phyloP scores from a whole-genome alignment of 92 coral and sea anemone genomes.

The Umimayanthus chanpuru region DNA sequence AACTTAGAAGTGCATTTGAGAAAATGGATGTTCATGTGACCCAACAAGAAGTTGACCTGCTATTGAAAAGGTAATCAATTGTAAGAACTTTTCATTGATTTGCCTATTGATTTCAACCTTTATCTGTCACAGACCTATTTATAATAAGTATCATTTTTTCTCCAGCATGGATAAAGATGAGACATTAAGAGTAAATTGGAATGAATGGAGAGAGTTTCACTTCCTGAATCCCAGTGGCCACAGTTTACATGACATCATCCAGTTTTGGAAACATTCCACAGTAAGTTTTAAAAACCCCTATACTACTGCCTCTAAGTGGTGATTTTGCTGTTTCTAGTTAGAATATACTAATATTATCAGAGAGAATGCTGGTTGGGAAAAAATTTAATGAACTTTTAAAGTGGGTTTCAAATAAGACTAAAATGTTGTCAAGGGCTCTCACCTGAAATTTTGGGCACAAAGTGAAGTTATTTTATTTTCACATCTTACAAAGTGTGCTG shows the following conservation, averaged over 20 bases:
- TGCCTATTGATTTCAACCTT: too few species aligned
- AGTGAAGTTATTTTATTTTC: too few species aligned
- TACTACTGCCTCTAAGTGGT: not conserved
- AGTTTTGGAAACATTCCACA: constrained; percentile 93
- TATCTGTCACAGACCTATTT: not conserved
- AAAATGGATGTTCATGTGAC: constrained; percentile 45
- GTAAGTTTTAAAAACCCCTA: constrained; percentile 59
- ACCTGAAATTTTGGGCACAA: too few species aligned
- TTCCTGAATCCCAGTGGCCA: constrained; percentile 97
- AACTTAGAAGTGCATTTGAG: constrained; percentile 40
- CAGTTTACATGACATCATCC: constrained; percentile 97
- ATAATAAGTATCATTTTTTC: not conserved
- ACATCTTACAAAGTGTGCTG: too few species aligned
- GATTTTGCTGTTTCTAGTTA: not conserved
- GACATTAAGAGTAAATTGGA: constrained; percentile 94
- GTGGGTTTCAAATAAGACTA: too few species aligned
- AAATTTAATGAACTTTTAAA: too few species aligned
- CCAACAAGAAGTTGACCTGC: constrained; percentile 36
- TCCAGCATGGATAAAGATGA: constrained; percentile 93
- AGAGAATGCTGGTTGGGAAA: too few species aligned
- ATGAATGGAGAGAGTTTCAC: constrained; percentile 98
- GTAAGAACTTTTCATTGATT: not conserved
- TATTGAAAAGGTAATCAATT: constrained; percentile 26
- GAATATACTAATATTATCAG: too few species aligned
- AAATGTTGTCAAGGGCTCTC: too few species aligned